phyloP scores from a whole-genome alignment of 2,113 vertebrate genomes.

The Pavo muticus region DNA sequence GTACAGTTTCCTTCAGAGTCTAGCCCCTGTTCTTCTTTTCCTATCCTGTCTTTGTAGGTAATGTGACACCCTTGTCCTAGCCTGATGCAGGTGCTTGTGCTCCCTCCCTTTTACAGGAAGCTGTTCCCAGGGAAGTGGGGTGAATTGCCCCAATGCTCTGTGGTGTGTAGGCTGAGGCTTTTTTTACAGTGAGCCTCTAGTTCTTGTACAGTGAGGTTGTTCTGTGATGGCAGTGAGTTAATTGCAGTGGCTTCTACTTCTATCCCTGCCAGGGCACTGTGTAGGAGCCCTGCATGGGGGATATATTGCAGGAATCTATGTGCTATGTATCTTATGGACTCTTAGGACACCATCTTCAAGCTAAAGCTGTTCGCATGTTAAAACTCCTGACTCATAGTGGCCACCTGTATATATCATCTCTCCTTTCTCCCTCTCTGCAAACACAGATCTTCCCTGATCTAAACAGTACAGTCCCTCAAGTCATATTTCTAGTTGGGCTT shows the following conservation, averaged over 20 bases:
- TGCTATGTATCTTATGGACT: neutral
- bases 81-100: neutral
- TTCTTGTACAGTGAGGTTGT: neutral
- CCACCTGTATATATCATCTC: constrained; percentile 16
- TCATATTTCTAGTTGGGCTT: neutral
- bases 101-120: neutral
- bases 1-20: neutral
- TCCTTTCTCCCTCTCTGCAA: constrained; percentile 15
- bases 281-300: neutral
- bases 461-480: neutral
- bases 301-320: neutral
- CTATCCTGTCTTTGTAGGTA: neutral
- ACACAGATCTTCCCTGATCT: constrained; percentile 11
- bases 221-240: fast-evolving
- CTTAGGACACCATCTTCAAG: neutral
- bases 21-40: neutral
- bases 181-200: neutral
- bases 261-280: neutral
- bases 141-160: neutral
- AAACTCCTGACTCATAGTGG: neutral
- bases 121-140: neutral
- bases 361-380: neutral
- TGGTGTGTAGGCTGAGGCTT: neutral
- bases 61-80: neutral
- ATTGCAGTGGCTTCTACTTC: neutral